phyloP scores from a whole-genome alignment of 2,888 invertebrate species.

The Conistra vaccinii region DNA sequence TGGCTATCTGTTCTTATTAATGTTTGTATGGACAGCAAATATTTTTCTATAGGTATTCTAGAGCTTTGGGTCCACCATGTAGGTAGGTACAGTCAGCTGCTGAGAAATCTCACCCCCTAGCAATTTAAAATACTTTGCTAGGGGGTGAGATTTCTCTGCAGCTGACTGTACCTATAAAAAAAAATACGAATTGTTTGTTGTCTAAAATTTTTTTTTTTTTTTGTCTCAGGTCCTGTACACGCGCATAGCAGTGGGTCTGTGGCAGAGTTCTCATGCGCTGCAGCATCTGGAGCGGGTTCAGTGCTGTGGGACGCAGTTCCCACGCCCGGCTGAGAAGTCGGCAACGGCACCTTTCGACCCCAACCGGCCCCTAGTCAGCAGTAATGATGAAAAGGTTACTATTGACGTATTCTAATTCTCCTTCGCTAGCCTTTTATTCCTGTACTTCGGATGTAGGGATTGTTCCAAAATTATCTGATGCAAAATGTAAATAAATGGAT shows the following conservation, averaged over 20 bases:
- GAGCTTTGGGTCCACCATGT: no score
- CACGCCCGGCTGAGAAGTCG: constrained; percentile 78
- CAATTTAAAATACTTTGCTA: no score
- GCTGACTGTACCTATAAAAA: not conserved
- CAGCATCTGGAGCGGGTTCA: constrained; percentile 86
- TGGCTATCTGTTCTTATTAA: not conserved
- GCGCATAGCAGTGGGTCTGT: constrained; percentile 95
- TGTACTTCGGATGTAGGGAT: not conserved
- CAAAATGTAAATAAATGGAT: not conserved
- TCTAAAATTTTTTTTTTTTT: not conserved
- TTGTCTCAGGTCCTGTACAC: constrained; percentile 93
- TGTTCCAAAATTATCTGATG: not conserved
- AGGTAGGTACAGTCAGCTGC: no score
- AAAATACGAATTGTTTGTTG: not conserved
- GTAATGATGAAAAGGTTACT: constrained; percentile 81
- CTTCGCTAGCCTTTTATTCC: not conserved
- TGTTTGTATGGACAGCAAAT: not conserved
- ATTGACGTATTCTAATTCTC: not conserved
- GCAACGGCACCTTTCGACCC: constrained; percentile 72
- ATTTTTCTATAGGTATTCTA: not conserved
- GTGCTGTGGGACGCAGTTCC: constrained; percentile 84
- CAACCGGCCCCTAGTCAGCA: constrained; percentile 80
- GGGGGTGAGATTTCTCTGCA: no score
- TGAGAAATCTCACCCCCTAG: no score
- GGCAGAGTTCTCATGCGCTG: constrained; percentile 94